Conservation (phyloP, 2,113 vertebrate species). For the Notechis scutatus region DNA sequence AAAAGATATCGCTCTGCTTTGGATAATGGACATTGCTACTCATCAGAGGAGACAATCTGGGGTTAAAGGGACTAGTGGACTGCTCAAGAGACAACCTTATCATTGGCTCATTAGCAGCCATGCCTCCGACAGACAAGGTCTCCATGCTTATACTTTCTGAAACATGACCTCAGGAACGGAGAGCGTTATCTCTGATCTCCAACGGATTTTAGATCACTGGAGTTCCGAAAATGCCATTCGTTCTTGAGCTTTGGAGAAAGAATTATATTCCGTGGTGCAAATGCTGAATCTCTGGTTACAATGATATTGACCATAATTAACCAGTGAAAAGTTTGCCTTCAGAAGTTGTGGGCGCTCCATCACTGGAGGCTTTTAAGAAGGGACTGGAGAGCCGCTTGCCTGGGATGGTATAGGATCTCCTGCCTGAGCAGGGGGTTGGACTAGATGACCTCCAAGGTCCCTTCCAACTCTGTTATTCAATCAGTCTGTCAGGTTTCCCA, state of each 20-base stretch:
- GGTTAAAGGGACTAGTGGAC: background rate
- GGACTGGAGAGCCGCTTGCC: no score
- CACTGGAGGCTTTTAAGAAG: no score
- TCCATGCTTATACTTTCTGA: background rate
- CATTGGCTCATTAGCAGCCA: background rate
- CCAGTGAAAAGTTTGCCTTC: no score
- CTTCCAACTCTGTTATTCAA: background rate
- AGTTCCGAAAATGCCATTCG: background rate
- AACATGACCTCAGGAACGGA: background rate
- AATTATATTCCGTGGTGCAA: background rate
- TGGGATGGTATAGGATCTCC: background rate
- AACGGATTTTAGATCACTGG: background rate
- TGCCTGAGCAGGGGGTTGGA: background rate
- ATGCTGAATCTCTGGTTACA: background rate
- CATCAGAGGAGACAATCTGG: background rate
- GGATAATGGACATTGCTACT: background rate
- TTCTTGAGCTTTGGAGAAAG: no score
- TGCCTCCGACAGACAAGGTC: background rate
- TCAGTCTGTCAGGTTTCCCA: no score
- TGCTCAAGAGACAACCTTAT: background rate
- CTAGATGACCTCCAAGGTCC: background rate
- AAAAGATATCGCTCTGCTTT: background rate
- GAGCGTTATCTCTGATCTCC: background rate
- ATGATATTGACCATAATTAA: background rate
- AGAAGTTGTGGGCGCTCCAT: no score